Percentiles rank a stretch among this genome's conserved stretches.
These are phyloP conservation scores for Leptinotarsa juncta DNA, from an alignment of 2,888 invertebrate species.

Conservation along the genomic window DNA sequence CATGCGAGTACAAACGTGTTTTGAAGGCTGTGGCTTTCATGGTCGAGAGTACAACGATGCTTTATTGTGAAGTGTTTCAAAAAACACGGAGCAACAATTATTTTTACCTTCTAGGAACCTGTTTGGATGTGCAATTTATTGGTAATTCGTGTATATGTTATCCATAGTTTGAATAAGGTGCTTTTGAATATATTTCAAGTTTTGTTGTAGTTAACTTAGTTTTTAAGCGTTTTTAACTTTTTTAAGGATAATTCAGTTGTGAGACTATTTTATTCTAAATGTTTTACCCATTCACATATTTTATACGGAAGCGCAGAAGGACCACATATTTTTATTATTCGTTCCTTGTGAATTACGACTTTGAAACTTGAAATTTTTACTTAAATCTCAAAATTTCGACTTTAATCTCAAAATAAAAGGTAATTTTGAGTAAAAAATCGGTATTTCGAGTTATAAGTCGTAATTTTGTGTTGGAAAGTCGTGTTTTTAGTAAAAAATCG, in stretches of 20 bases:
- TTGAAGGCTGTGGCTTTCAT: background rate
- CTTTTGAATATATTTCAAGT: slow-evolving; percentile 29
- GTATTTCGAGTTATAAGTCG: too few relatives aligned
- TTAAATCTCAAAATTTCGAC: too few relatives aligned
- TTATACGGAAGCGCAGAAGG: background rate
- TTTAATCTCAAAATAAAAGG: too few relatives aligned
- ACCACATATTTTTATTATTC: too few relatives aligned
- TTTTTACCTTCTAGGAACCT: background rate
- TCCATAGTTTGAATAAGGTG: slow-evolving; percentile 41
- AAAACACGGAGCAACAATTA: background rate
- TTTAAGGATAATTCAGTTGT: background rate
- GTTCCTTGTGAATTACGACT: too few relatives aligned
- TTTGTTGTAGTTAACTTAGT: slow-evolving; percentile 17
- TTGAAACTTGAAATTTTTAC: too few relatives aligned
- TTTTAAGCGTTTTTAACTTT: background rate
- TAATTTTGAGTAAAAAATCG: too few relatives aligned
- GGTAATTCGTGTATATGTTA: slow-evolving; percentile 30
- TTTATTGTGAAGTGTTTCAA: background rate
- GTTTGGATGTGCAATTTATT: slow-evolving; percentile 39
- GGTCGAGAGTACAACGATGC: background rate
- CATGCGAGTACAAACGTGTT: slow-evolving; percentile 1
- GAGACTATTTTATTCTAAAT: background rate
- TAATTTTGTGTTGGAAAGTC: too few relatives aligned
- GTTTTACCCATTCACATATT: slow-evolving; percentile 22
- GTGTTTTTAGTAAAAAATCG: too few relatives aligned